Evolutionary conservation across 1,140 invertebrate genomes (phyloP), one percentile per base, ranked within the genome.

Genomic region (Zaprionus camerounensis): DNA sequence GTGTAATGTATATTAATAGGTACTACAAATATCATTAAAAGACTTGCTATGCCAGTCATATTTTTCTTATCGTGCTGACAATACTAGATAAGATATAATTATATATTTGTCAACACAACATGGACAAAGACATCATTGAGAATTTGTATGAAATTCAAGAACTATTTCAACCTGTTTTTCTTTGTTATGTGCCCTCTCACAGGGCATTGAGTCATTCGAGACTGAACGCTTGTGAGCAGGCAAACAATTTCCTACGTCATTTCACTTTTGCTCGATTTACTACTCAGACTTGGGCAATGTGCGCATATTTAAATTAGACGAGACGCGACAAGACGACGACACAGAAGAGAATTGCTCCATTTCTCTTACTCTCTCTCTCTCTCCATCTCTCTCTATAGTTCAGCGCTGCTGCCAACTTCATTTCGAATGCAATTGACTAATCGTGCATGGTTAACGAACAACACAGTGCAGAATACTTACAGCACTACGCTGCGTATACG

Each of bases 381-480:
- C 15, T 7, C 31, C 26, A 9, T 38, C 28, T 63, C 61, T 49
- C 2, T 28, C 59, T 24, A 13, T 2, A 13, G 28, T 36, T 64
- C 49, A 63, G 31, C 59, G 22, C 36, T 28, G 49, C 56, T 58
- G 72, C 31, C 53, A 75, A 64, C 59, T 53, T 75, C 17, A 64
- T 76, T 76, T 71, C 44, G 17, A 64, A 71, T 71, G 53, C 68
- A 71, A 59, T 71, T 66, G 56, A 64, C 69, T 76, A 76, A 76
- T 76, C 69, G 55, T 66, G 61, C 74, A 55, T 71, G 36, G 44
- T 28, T 59, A 63, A 34, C 38, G 67, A 53, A 70, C 31, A 59
- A 70, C 31, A 59, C 41, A 28, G 59, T 24, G 44, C 38, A 53
- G 9, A 62, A 70, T 41, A 41, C 38, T 7, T 17, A 55, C 17